Evolutionary conservation across 2,888 invertebrate species (phyloP).

Genomic region (Esperia sulphurella): DNA sequence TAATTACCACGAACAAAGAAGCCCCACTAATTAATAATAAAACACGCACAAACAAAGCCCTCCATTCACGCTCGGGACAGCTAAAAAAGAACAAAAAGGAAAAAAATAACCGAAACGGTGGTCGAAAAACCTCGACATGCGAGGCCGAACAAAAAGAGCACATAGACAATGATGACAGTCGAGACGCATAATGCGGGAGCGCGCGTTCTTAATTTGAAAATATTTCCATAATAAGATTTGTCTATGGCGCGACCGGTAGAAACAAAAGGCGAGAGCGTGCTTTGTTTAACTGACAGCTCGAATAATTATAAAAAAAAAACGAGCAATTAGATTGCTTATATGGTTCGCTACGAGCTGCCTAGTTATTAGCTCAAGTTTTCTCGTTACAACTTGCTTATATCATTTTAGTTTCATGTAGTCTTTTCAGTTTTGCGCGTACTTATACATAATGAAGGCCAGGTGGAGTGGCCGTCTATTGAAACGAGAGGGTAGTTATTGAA

Average conservation of each 20-base stretch:
- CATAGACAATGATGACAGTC: constrained; percentile 77
- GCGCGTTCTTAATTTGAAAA: constrained; percentile 77
- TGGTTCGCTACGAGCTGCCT: constrained; percentile 18
- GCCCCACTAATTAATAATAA: constrained; percentile 79
- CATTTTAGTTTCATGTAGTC: constrained; percentile 57
- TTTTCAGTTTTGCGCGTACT: constrained; percentile 61
- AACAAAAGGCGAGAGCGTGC: constrained; percentile 61
- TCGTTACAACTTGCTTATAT: constrained; percentile 64
- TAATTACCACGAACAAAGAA: constrained; percentile 78
- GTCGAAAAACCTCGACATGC: constrained; percentile 77
- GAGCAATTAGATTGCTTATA: constrained; percentile 46
- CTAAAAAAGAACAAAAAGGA: constrained; percentile 57
- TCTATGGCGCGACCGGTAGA: constrained; percentile 69
- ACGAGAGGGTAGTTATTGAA: constrained; percentile 77
- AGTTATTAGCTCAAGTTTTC: constrained; percentile 69
- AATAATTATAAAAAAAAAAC: constrained; percentile 68
- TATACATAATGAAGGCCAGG: constrained; percentile 75
- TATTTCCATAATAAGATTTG: constrained; percentile 79
- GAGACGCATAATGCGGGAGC: constrained; percentile 78
- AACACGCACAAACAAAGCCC: constrained; percentile 76
- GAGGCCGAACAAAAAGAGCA: constrained; percentile 72
- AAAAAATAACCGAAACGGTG: constrained; percentile 71
- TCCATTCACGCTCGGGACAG: constrained; percentile 74
- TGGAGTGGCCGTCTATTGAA: constrained; percentile 73
- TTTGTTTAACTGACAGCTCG: constrained; percentile 66